phyloP scores from a whole-genome alignment of 2,113 vertebrate species.

The Perca schrenkii region DNA sequence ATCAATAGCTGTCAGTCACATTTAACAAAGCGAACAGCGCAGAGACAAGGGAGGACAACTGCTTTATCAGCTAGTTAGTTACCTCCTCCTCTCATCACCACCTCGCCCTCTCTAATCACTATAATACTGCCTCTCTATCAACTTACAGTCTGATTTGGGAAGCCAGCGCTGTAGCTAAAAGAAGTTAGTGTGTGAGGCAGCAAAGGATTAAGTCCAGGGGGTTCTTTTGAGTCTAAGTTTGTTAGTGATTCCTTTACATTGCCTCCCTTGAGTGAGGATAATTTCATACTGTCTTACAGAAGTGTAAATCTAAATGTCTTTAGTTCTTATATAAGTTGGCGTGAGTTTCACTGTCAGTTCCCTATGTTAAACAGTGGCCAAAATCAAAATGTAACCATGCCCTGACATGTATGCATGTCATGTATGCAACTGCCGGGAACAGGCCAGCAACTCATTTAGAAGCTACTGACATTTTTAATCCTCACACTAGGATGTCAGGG shows the following conservation, averaged over 20 bases:
- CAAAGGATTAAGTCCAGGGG: neutral
- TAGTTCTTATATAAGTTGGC: neutral
- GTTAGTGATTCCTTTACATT: neutral
- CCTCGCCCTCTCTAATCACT: conserved; percentile 26
- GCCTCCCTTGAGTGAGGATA: neutral
- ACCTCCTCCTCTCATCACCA: conserved; percentile 36
- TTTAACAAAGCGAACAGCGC: conserved; percentile 77
- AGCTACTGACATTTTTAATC: neutral
- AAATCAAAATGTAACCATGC: neutral
- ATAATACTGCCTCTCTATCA: neutral
- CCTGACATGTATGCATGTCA: too few species aligned
- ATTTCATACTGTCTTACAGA: too few species aligned
- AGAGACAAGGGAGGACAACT: conserved; percentile 67
- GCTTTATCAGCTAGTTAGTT: conserved; percentile 73
- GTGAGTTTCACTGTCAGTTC: neutral
- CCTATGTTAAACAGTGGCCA: neutral
- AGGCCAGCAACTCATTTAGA: neutral
- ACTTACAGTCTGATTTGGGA: neutral
- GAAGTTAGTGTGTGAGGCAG: neutral
- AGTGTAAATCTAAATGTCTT: neutral
- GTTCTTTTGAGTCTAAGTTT: neutral
- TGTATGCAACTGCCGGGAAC: neutral
- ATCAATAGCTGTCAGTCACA: conserved; percentile 81
- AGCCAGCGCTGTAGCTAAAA: neutral
- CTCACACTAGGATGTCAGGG: conserved; percentile 1